Conservation (phyloP, 2,888 invertebrate genomes). For the Eupithecia inturbata region DNA sequence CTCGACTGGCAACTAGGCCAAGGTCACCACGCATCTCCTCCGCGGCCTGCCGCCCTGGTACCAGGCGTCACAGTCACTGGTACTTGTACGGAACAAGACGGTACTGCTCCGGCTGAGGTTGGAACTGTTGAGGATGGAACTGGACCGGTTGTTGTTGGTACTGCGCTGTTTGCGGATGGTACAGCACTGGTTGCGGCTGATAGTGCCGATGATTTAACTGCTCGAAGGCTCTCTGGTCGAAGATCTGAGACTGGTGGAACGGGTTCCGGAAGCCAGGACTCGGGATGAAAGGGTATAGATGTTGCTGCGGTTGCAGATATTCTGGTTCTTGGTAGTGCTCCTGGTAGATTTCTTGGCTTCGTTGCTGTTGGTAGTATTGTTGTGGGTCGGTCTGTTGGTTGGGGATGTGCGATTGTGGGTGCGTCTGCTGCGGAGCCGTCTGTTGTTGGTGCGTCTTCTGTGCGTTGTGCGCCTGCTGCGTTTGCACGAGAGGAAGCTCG, state of each 20-base stretch:
- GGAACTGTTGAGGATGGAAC: slow-evolving; percentile 43
- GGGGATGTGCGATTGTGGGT: background rate
- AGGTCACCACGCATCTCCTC: slow-evolving; percentile 62
- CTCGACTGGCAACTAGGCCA: slow-evolving; percentile 70
- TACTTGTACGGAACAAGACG: slow-evolving; percentile 53
- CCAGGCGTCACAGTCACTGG: background rate
- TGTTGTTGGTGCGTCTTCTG: background rate
- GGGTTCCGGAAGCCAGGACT: slow-evolving; percentile 13
- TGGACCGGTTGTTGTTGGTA: slow-evolving; percentile 48
- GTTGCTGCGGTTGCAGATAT: slow-evolving; percentile 40
- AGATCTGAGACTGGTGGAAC: slow-evolving; percentile 20
- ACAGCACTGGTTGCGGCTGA: slow-evolving; percentile 51
- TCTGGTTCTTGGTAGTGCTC: slow-evolving; percentile 46
- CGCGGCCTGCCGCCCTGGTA: slow-evolving; percentile 11
- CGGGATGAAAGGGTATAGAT: slow-evolving; percentile 26
- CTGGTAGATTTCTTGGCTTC: slow-evolving; percentile 41
- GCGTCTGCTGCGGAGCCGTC: background rate
- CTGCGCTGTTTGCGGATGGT: slow-evolving; percentile 52
- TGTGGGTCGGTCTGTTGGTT: slow-evolving; percentile 30
- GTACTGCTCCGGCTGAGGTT: slow-evolving; percentile 53
- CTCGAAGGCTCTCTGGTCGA: slow-evolving; percentile 27
- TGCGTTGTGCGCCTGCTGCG: background rate
- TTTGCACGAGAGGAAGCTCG: background rate
- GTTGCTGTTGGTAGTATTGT: slow-evolving; percentile 46
- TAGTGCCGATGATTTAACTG: slow-evolving; percentile 43